A percentile compares a stretch with the other conserved stretches of the same genome.
These are phyloP conservation scores for Stenurella melanura DNA, from an alignment of 2,888 invertebrate genomes.

Conservation along the genomic window DNA sequence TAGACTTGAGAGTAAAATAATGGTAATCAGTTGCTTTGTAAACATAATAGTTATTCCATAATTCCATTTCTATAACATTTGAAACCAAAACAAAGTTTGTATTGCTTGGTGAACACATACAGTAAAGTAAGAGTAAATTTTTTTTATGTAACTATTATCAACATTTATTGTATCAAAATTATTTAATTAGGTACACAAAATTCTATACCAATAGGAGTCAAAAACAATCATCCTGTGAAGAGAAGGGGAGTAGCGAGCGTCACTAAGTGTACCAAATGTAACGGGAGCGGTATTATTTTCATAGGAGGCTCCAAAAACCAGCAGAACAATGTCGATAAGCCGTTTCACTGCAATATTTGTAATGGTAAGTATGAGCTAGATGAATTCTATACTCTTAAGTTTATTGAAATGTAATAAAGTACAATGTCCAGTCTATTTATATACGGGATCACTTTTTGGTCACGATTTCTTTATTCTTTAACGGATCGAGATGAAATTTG, in stretches of 20 bases:
- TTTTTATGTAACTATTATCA: slow-evolving; percentile 13
- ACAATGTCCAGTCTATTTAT: no score
- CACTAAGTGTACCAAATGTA: slow-evolving; percentile 92
- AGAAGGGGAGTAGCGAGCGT: slow-evolving; percentile 88
- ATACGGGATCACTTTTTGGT: no score
- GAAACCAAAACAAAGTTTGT: not conserved
- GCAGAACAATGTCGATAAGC: slow-evolving; percentile 83
- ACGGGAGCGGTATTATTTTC: slow-evolving; percentile 90
- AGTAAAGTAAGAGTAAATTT: not conserved
- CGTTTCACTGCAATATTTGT: slow-evolving; percentile 92
- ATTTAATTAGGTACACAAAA: slow-evolving; percentile 72
- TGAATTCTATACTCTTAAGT: no score
- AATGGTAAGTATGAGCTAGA: slow-evolving; percentile 74
- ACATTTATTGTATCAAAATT: not conserved
- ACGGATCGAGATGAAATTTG: no score
- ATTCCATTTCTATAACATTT: no score
- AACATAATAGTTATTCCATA: no score
- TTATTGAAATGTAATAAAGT: no score
- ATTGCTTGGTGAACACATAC: not conserved
- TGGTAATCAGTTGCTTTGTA: no score
- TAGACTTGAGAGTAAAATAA: no score
- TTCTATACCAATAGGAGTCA: slow-evolving; percentile 73
- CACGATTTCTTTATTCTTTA: no score
- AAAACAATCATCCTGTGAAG: slow-evolving; percentile 84
- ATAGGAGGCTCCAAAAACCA: slow-evolving; percentile 81